phyloP scores from a whole-genome alignment of 2,888 invertebrate genomes.

The Lycia hirtaria region DNA sequence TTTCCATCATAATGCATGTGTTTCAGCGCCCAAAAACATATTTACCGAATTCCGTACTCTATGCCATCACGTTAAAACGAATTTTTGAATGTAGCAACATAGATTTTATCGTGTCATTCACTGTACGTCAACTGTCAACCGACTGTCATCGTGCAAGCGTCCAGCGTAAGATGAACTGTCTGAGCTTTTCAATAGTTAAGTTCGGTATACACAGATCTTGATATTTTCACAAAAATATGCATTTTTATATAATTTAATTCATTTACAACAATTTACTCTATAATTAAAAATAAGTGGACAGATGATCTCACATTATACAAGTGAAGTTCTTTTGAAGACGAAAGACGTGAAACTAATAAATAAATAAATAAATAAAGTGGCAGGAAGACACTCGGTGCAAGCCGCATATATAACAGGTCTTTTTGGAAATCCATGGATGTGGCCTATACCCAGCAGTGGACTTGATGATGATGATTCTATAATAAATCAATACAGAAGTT shows the following conservation, averaged over 20 bases:
- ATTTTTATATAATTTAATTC: neutral
- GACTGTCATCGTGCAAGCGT: conserved; percentile 59
- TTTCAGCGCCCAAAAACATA: conserved; percentile 15
- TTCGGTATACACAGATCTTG: neutral
- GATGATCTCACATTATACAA: too few species aligned
- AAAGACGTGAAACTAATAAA: too few species aligned
- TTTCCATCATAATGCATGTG: conserved; percentile 25
- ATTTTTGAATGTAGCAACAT: conserved; percentile 15
- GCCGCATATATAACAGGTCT: too few species aligned
- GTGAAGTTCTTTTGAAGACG: too few species aligned
- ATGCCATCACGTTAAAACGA: conserved; percentile 13
- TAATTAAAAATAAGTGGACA: too few species aligned
- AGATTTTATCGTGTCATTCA: conserved; percentile 54
- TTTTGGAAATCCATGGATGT: too few species aligned
- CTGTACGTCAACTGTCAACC: conserved; percentile 63
- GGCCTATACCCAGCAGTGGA: too few species aligned
- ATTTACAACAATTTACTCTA: too few species aligned
- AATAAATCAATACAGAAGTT: too few species aligned
- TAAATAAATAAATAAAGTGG: too few species aligned
- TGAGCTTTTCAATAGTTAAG: neutral
- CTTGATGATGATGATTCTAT: too few species aligned
- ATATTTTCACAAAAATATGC: neutral
- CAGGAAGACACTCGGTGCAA: too few species aligned
- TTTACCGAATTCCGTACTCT: conserved; percentile 19
- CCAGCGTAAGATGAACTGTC: conserved; percentile 47